Conservation (phyloP, 2,888 invertebrate genomes). For the Cryptophagus acutangulus region DNA sequence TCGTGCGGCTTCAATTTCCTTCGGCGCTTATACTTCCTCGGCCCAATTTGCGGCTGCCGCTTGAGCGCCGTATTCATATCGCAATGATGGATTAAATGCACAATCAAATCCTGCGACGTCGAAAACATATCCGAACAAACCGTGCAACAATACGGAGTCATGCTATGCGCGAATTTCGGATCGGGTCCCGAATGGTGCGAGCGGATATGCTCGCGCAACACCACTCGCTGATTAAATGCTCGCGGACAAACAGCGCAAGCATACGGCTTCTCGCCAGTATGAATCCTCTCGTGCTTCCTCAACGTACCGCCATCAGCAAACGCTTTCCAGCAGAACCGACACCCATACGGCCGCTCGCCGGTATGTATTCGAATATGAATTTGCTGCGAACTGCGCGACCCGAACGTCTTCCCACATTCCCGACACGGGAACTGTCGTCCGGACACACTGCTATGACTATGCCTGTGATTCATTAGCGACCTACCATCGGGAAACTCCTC, state of each 20-base stretch:
- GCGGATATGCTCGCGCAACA: constrained; percentile 76
- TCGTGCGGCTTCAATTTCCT: constrained; percentile 69
- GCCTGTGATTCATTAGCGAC: constrained; percentile 64
- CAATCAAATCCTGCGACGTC: constrained; percentile 70
- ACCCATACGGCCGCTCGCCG: constrained; percentile 73
- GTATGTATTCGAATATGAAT: constrained; percentile 84
- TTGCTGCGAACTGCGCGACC: constrained; percentile 79
- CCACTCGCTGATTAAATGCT: constrained; percentile 83
- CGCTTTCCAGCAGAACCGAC: constrained; percentile 83
- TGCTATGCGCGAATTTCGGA: constrained; percentile 57
- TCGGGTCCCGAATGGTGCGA: constrained; percentile 82
- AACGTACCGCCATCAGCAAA: constrained; percentile 84
- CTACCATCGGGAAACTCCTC: constrained; percentile 67
- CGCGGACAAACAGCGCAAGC: constrained; percentile 82
- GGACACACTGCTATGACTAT: constrained; percentile 49
- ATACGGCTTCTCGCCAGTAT: constrained; percentile 74
- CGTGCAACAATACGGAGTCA: constrained; percentile 67
- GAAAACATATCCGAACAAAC: constrained; percentile 69
- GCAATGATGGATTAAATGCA: constrained; percentile 79
- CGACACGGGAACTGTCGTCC: constrained; percentile 71
- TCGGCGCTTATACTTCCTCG: constrained; percentile 71
- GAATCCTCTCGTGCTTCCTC: constrained; percentile 79
- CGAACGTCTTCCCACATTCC: constrained; percentile 82
- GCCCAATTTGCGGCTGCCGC: constrained; percentile 70
- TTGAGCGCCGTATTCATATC: constrained; percentile 80